Evolutionary conservation across 1,140 invertebrate species (phyloP), one percentile per base, ranked within the genome.

Genomic region (Microplitis demolitor): DNA sequence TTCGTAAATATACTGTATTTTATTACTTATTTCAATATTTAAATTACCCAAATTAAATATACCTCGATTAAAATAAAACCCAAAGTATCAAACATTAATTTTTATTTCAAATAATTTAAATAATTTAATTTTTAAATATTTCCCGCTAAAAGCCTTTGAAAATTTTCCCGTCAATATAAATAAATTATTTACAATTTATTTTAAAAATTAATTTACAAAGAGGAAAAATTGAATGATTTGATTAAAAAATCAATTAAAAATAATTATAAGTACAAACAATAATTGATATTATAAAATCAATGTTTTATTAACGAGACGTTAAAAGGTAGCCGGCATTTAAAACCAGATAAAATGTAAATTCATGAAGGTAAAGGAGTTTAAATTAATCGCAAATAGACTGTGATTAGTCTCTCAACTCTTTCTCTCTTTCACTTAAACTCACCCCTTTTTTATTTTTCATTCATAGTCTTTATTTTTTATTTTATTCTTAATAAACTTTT

Each of bases 371-470:
- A 68, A 68, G 33, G 66, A 68, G 24, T 66, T 71, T 63, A 71
- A 71, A 71, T 71, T 66, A 71, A 71, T 71, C 50, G 69, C 61
- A 71, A 71, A 71, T 63, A 71, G 69, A 66, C 61, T 66, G 69
- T 71, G 69, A 71, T 71, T 71, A 71, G 69, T 33, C 61, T 45
- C 11, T 53, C 69, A 71, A 64, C 51, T 51, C 33, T 53, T 33
- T 71, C 31, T 61, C 37, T 62, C 56, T 69, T 69, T 58, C 54
- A 31, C 33, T 56, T 34, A 37, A n/a, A 9, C 45, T 37, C 66
- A 56, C 60, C 31, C 11, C 33, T 14, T 45, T 31, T 72, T 66
- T 72, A 39, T 66, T 71, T 24, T 70, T 33, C 14, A 34, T 35
- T 24, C 60, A 8, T 8, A 0, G 11, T 62, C 34, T 35, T 34